Base-by-base conservation (phyloP, 2,113 vertebrate genomes). In the Dipodomys merriami region DNA sequence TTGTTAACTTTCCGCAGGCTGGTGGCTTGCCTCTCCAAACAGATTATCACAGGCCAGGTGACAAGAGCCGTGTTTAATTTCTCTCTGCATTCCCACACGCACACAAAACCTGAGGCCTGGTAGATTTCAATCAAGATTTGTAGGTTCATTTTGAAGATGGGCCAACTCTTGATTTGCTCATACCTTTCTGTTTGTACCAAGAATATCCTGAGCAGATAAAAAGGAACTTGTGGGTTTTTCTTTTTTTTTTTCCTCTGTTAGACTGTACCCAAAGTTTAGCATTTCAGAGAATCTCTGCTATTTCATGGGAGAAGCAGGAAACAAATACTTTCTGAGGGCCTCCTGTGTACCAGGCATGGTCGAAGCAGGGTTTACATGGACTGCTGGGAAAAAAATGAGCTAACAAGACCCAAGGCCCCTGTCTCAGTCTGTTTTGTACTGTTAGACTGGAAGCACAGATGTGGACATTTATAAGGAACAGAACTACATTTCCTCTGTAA, bases 131-230 rank as follows among this genome's bases (percentile, higher is more conserved):
- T 73, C 64, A 90, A 57, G 76, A 82, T 91, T 71, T 88, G 60
- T 49, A 93, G 68, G 46, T 67, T 92, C 87, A 68, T 83, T 88
- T 60, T 92, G 94, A 95, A 92, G 68, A 91, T 69, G 46, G 7
- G 74, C 69, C 46, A 86, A 80, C 67, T 88, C 67, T 88, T 35
- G 86, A 25, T 94, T 35, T 88, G 76, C 33, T 68, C 33, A n/a
- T 68, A 35, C 49, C 44, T 96, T 93, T 91, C 39, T 88, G 33
- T 72, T 91, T 94, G 11, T 30, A 84, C 39, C 20, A 68, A 89
- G 64, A 91, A 11, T 86, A 78, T 79, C 62, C 64, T n/a, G 64
- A 85, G 12, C 82, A 91, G 76, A 62, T 6, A 62, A 20, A 30
- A 79, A 96, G 84, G 27, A 82, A 93, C 53, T 57, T 57, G 15